Evolutionary conservation across 92 coral and sea anemone species (phyloP), one percentile per base, ranked within the genome.

Genomic region (Metridium senile): DNA sequence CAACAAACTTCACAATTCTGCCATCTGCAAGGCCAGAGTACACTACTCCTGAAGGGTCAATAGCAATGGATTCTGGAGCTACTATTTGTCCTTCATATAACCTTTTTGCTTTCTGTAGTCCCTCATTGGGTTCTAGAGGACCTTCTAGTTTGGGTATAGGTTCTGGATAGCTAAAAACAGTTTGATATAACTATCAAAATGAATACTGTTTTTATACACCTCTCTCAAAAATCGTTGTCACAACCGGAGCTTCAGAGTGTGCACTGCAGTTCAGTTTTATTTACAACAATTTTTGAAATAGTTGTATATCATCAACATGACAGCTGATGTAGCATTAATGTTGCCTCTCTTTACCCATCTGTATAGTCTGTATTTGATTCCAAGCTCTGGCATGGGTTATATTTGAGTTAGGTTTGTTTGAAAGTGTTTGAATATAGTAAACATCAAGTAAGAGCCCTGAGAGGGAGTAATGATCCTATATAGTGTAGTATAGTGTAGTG

Each of bases 21-120:
- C 97, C 97, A 91, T 91, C 97, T 34, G 81, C 78, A 29, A 91
- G 74, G 61, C 97, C 93, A 28, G 97, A 78, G 52, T 85, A 80
- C 1, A 91, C 51, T 11, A 70, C 75, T 35, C 97, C 97, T 88
- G 88, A 69, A 47, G 86, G 81, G 35, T 91, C 97, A 30, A 89
- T 66, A 9, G 93, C 90, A 47, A 91, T 67, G n/a, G 97, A 91
- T 74, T 91, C 97, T 74, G 97, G 93, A 21, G 93, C 97, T 62
- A 30, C 27, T 20, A 88, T 45, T 63, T 91, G 68, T 66, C 92
- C 97, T 62, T 82, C 84, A 74, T 49, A 85, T 70, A 88, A 61
- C 33, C 56, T 77, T 54, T 91, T 81, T 39, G 90, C 68, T 58
- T 82, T 70, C 1, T 75, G 33, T 53, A 91, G 77, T 69, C 77